A percentile compares a stretch with the other conserved stretches of the same genome.
phyloP scores from a whole-genome alignment of 2,888 invertebrate genomes.

The Zaprionus lineosus region DNA sequence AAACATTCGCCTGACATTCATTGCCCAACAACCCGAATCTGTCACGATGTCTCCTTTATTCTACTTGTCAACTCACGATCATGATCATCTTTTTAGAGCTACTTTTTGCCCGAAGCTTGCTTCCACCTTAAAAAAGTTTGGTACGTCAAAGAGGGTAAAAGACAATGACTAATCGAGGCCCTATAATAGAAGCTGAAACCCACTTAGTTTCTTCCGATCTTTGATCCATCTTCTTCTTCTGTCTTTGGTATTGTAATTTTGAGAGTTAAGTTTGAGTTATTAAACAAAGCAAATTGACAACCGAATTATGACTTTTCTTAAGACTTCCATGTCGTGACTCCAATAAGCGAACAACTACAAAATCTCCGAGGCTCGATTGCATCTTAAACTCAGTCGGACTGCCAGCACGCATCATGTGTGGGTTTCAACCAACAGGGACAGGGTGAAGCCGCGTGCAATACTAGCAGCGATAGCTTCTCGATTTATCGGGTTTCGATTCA shows the following conservation, averaged over 20 bases:
- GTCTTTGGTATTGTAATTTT: not conserved
- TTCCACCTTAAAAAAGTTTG: constrained; percentile 81
- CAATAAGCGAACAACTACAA: too few relatives aligned
- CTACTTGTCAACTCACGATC: constrained; percentile 16
- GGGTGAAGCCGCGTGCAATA: too few relatives aligned
- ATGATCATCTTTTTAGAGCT: constrained; percentile 78
- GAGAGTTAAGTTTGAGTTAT: too few relatives aligned
- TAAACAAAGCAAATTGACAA: too few relatives aligned
- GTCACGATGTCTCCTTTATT: not conserved
- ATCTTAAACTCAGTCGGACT: too few relatives aligned
- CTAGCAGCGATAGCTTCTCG: too few relatives aligned
- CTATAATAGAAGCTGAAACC: not conserved
- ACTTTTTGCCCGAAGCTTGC: constrained; percentile 77
- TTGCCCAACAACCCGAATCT: not conserved
- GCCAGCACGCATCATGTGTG: too few relatives aligned
- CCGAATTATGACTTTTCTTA: too few relatives aligned
- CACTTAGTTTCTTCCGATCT: not conserved
- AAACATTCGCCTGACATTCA: not conserved
- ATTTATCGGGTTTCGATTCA: too few relatives aligned
- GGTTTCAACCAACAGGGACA: too few relatives aligned
- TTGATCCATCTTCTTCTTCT: not conserved
- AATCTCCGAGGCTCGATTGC: too few relatives aligned
- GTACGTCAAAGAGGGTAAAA: constrained; percentile 52
- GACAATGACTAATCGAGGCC: constrained; percentile 17
- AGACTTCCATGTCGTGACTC: too few relatives aligned